Evolutionary conservation across 2,113 vertebrate genomes (phyloP).

Genomic region (Laterallus jamaicensis): DNA sequence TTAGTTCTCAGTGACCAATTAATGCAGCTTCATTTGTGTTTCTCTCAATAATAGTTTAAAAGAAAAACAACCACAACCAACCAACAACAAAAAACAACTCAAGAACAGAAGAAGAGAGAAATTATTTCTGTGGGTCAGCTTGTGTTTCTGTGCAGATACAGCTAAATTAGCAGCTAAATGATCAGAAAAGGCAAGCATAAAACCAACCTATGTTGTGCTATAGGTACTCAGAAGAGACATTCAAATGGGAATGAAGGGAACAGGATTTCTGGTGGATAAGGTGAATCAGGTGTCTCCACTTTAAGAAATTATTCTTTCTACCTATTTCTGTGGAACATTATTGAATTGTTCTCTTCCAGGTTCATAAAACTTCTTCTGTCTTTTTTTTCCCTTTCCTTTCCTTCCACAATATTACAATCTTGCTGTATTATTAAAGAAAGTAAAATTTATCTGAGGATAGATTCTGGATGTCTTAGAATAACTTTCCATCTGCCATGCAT

Average conservation of each 20-base stretch:
- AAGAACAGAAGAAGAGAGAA: neutral
- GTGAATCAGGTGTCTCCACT: neutral
- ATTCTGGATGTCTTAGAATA: neutral
- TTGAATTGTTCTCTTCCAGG: neutral
- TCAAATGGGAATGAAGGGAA: neutral
- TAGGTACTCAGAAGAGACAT: neutral
- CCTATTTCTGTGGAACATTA: neutral
- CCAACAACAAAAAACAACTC: neutral
- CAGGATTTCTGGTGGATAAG: neutral
- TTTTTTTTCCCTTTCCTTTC: neutral
- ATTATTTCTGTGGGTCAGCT: neutral
- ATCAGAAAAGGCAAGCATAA: neutral
- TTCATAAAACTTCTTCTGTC: neutral
- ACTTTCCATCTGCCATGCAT: neutral
- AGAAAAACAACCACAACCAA: neutral
- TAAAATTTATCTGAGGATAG: neutral
- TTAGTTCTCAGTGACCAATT: neutral
- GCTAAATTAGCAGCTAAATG: neutral
- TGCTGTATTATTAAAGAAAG: neutral
- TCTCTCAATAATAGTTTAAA: neutral
- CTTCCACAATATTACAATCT: neutral
- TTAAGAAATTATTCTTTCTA: neutral
- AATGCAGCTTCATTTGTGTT: neutral
- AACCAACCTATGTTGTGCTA: neutral
- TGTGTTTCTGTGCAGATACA: neutral